Conservation (phyloP, 2,888 invertebrate species). For the Caenorhabditis sp. region DNA sequence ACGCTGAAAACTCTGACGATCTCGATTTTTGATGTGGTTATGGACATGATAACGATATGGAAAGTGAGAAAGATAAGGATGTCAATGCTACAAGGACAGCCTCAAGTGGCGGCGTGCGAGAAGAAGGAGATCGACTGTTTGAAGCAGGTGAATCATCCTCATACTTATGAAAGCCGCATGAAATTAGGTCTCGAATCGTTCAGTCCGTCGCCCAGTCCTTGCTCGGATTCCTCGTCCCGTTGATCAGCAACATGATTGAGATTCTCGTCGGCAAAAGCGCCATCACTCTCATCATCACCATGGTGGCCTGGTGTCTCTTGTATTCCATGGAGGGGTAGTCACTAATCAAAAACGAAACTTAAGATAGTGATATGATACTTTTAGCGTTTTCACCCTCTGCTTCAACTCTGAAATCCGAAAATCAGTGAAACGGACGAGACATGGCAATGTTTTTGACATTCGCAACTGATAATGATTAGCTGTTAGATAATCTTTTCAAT, state of each 20-base stretch:
- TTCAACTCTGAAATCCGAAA: neutral
- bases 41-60: conserved; percentile 26
- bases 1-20: too few species aligned
- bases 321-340: neutral
- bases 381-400: neutral
- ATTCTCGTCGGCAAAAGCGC: neutral
- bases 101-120: conserved; percentile 8
- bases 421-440: too few species aligned
- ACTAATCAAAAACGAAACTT: neutral
- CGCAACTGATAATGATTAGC: too few species aligned
- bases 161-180: neutral
- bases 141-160: conserved; percentile 16
- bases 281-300: neutral
- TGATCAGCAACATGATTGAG: neutral
- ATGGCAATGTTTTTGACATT: too few species aligned
- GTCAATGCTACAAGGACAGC: too few species aligned
- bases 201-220: conserved; percentile 3
- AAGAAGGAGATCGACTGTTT: conserved; percentile 25
- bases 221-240: neutral
- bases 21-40: conserved; percentile 11
- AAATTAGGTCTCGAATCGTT: neutral
- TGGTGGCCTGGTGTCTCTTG: conserved; percentile 1
- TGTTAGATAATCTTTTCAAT: too few species aligned
- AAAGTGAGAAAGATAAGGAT: conserved; percentile 21
- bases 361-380: neutral